Evolutionary conservation across 1,140 invertebrate species (phyloP).

Genomic region (Brachionus paranguensis): DNA sequence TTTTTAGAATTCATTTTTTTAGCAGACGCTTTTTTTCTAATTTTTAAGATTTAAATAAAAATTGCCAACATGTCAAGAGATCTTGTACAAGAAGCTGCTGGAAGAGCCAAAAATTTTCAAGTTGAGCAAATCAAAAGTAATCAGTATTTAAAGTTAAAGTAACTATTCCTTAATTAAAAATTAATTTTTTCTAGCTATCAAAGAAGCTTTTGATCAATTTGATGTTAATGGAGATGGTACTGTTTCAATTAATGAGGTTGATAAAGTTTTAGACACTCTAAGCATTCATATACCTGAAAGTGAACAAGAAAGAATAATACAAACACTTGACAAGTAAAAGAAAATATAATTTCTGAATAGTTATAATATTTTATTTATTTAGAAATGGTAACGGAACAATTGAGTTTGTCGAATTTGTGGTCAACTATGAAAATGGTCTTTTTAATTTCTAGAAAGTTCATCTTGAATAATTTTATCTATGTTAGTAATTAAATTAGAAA

Average conservation of each 20-base stretch:
- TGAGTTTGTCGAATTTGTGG: conserved; percentile 36
- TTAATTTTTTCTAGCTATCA: conserved; percentile 1
- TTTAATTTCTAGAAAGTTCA: background rate
- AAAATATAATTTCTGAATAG: background rate
- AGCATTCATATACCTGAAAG: conserved; percentile 24
- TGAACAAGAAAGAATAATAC: background rate
- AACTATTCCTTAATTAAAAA: background rate
- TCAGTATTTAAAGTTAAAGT: background rate
- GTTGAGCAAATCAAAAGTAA: conserved; percentile 29
- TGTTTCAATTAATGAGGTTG: conserved; percentile 3
- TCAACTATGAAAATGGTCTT: conserved; percentile 35
- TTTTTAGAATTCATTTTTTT: background rate
- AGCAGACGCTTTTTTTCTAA: background rate
- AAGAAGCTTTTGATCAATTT: conserved; percentile 31
- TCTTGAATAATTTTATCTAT: background rate
- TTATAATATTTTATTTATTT: background rate
- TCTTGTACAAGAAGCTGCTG: conserved; percentile 31
- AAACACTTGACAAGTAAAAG: background rate
- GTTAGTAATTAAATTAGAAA: background rate
- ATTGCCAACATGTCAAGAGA: conserved; percentile 27
- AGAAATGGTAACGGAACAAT: conserved; percentile 36
- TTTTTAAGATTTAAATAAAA: background rate
- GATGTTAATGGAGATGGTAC: conserved; percentile 38
- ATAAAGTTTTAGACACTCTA: background rate
- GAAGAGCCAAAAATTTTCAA: conserved; percentile 22